Evolutionary conservation across 2,888 invertebrate genomes (phyloP), one percentile per base, ranked within the genome.

Genomic region (Trichogramma evanescens): DNA sequence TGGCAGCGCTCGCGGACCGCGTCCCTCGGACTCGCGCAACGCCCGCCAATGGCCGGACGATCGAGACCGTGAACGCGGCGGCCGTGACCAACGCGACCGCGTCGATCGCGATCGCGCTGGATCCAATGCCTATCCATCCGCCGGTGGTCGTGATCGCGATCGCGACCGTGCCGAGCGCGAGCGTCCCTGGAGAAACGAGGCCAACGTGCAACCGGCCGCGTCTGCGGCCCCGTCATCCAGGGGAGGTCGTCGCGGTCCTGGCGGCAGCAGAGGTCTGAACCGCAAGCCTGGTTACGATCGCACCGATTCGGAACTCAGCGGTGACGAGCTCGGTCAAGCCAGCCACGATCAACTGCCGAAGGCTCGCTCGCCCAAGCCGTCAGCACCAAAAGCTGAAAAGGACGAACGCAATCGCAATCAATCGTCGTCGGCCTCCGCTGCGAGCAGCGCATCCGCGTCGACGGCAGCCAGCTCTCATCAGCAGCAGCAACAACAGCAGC

Each of bases 271-370:
- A 44, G 71, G 74, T 8, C 69, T 72, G 66, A 77, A 77, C 64
- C 79, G 80, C 53, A 79, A 80, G 10, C 80, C 81, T 43, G 82
- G 82, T 40, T 82, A 81, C 69, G 81, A 80, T 49, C 82, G 82
- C 54, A 88, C 89, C 9, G 91, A 90, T 72, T 89, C 89, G 0
- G 90, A 90, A 69, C 86, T 86, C 45, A 88, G 89, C 38, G 86
- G 86, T 3, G 91, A 90, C 64, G 89, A 89, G 66, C 80, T 84
- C 39, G 40, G 39, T 5, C 84, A 82, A 39, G 82, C 81, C 70
- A 67, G 85, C 68, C 74, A 83, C 70, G 77, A 85, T 75, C 76
- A 86, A 74, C 79, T 83, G 76, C 76, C 79, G 73, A 76, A 84
- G 81, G 59, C 82, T 80, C 66, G 86, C 80, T 69, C 83, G 78